Evolutionary conservation across 2,113 vertebrate genomes (phyloP).

Genomic region (Pitta sordida): DNA sequence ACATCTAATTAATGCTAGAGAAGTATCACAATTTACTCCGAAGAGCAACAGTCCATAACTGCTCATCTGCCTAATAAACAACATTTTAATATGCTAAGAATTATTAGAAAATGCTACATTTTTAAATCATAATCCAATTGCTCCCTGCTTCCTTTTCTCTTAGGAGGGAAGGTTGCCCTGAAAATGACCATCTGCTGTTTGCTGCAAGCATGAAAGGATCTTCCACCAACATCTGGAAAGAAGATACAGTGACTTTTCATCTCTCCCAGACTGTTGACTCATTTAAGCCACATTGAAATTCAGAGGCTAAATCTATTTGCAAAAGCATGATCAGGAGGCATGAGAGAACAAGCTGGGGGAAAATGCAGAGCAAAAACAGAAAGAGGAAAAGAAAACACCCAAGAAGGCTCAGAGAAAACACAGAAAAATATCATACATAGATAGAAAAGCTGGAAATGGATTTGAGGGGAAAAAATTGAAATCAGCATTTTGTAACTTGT

Average conservation of each 20-base stretch:
- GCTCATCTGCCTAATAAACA: not conserved
- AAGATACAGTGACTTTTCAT: conserved; percentile 4
- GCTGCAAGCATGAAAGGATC: conserved; percentile 41
- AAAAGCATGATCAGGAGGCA: not conserved
- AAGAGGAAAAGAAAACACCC: conserved; percentile 7
- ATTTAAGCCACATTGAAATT: conserved; percentile 31
- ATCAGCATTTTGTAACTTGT: conserved; percentile 4
- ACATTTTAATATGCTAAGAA: not conserved
- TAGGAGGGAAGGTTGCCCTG: not conserved
- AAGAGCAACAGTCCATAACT: not conserved
- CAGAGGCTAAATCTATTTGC: conserved; percentile 31
- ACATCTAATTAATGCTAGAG: not conserved
- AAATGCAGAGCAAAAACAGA: not conserved
- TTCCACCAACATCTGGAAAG: conserved; percentile 39
- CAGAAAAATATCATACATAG: not conserved
- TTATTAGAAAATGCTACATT: not conserved
- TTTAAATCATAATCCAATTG: not conserved
- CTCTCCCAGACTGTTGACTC: conserved; percentile 30
- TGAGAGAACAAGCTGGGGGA: not conserved
- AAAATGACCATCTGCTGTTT: conserved; percentile 25
- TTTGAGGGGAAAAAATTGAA: not conserved
- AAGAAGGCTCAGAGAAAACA: not conserved
- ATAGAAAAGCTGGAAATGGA: not conserved
- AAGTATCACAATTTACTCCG: not conserved
- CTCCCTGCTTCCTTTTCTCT: not conserved